A percentile compares a stretch with the other conserved stretches of the same genome.
Conservation (phyloP, 2,797 vertebrate genomes). For the Aplochiton taeniatus region DNA sequence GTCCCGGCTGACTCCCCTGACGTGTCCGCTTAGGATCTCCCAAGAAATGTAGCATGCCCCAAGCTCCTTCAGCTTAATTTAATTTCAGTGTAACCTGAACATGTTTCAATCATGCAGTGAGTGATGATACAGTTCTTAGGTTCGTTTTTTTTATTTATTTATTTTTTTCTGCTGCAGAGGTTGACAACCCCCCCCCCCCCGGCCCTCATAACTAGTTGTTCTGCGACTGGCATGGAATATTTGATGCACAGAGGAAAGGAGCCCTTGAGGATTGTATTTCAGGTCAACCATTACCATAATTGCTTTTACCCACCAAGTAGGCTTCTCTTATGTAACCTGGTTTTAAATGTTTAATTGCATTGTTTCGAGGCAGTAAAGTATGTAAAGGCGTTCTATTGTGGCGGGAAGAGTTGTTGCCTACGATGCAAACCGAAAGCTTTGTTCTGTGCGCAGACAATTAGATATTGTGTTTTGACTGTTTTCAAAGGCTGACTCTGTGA, state of each 20-base stretch:
- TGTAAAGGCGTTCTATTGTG: slow-evolving; percentile 58
- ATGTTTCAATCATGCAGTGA: not conserved
- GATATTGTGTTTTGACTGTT: slow-evolving; percentile 36
- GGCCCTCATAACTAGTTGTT: slow-evolving; percentile 52
- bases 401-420: slow-evolving; percentile 51
- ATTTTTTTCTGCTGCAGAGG: slow-evolving; percentile 36
- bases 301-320: slow-evolving; percentile 77
- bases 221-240: slow-evolving; percentile 60
- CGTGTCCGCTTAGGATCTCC: not conserved
- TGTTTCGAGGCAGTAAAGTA: slow-evolving; percentile 73
- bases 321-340: slow-evolving; percentile 70
- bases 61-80: not conserved
- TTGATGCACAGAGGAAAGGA: slow-evolving; percentile 68
- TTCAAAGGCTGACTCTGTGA: slow-evolving; percentile 62
- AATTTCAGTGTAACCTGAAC: not conserved
- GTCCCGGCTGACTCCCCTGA: not conserved
- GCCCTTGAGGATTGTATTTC: slow-evolving; percentile 77
- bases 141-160: slow-evolving; percentile 27
- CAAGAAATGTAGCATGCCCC: not conserved
- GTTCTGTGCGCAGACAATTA: slow-evolving; percentile 50
- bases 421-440: slow-evolving; percentile 65
- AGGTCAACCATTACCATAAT: slow-evolving; percentile 81
- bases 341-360: slow-evolving; percentile 81
- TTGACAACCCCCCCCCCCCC: slow-evolving; percentile 16
- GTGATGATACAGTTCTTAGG: no score